phyloP scores from a whole-genome alignment of 2,888 invertebrate genomes.

The Anorthoa munda region DNA sequence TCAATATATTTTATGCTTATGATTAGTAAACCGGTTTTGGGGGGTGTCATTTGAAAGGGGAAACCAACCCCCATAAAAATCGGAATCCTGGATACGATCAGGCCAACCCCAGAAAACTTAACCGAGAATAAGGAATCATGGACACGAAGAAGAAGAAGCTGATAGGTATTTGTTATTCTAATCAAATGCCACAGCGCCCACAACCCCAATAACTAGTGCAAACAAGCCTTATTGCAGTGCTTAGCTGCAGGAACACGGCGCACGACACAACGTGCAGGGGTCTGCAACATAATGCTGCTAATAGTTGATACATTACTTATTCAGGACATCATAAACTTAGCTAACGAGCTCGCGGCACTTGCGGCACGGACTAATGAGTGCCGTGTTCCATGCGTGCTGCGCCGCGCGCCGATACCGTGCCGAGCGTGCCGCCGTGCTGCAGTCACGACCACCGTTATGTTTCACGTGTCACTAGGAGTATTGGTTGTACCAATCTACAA shows the following conservation, averaged over 20 bases:
- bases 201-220: background rate
- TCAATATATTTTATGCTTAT: too few relatives aligned
- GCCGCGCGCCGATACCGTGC: conserved; percentile 16
- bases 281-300: conserved; percentile 36
- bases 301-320: conserved; percentile 61
- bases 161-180: background rate
- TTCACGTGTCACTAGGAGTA: conserved; percentile 6
- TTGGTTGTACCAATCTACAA: conserved; percentile 8
- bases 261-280: conserved; percentile 30
- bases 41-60: too few relatives aligned
- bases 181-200: background rate
- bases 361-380: conserved; percentile 60
- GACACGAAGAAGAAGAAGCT: too few relatives aligned
- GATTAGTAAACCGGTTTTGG: too few relatives aligned
- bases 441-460: conserved; percentile 58
- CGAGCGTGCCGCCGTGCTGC: conserved; percentile 19
- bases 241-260: conserved; percentile 2
- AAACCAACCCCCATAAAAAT: too few relatives aligned
- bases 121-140: too few relatives aligned
- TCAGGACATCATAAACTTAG: conserved; percentile 62
- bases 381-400: conserved; percentile 52
- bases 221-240: conserved; percentile 7
- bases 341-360: conserved; percentile 61
- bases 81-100: too few relatives aligned
- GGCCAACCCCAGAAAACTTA: too few relatives aligned